Evolutionary conservation across 1,140 invertebrate species (phyloP), one percentile per base, ranked within the genome.

Genomic region (Wiebesia pumilae): DNA sequence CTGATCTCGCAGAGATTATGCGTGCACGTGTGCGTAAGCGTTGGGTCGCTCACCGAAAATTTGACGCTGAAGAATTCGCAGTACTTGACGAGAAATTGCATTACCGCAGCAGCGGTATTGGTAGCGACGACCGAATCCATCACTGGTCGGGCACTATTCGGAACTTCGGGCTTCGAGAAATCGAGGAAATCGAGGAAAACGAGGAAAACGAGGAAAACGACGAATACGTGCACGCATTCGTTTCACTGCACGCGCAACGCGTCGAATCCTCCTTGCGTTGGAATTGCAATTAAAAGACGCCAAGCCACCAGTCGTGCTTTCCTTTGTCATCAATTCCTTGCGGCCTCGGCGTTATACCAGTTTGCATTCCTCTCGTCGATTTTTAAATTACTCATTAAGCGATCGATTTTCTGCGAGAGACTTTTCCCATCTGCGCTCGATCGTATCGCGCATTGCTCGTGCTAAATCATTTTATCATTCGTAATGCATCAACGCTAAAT

Each of bases 41-140:
- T 35, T 54, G n/a, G 14, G 54, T n/a, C 7, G 69, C 92, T 93
- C 90, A 93, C 92, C 92, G 90, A 91, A 75, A 93, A 93, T 89
- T 91, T 91, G 88, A 93, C 89, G 91, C 88, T 91, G 90, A 92
- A 89, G 81, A 92, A 90, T 85, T 92, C 90, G 88, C 89, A 91
- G 90, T 93, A 92, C 87, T 91, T 91, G 86, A 92, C 92, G 88
- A 93, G 88, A 89, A 93, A 93, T 90, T 93, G 93, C 92, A 93
- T 93, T 81, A 88, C 82, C 58, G 33, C 51, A 16, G 88, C 80
- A 77, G 79, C 73, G 69, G 73, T 38, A 67, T 82, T 67, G 35
- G 84, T 73, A 33, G 21, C 27, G 27, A 43, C 40, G 27, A 43
- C 27, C 73, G 73, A 47, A 43, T 77, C 73, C 69, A 71, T 43